Evolutionary conservation across 1,140 invertebrate genomes (phyloP).

Genomic region (Caenorhabditis briggsae): DNA sequence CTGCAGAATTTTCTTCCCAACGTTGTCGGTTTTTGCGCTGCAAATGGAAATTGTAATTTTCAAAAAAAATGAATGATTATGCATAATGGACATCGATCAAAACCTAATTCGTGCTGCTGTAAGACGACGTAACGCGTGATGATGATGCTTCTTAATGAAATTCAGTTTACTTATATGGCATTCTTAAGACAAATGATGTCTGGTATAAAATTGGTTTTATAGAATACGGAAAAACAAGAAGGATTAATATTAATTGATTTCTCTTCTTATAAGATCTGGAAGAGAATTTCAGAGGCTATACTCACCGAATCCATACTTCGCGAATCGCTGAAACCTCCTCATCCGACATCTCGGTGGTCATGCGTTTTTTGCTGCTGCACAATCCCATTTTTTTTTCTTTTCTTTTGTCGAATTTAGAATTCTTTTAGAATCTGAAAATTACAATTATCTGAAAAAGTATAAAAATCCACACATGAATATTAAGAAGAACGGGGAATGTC

Average conservation of each 20-base stretch:
- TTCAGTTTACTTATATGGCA: conserved; percentile 22
- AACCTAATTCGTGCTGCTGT: conserved; percentile 12
- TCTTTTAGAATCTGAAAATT: not conserved
- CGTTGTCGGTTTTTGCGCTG: conserved; percentile 68
- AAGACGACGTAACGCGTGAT: conserved; percentile 33
- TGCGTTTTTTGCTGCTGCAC: conserved; percentile 59
- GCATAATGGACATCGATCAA: conserved; percentile 20
- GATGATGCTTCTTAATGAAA: conserved; percentile 9
- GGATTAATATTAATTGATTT: too few relatives aligned
- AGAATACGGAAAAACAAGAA: not conserved
- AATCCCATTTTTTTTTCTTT: conserved; percentile 52
- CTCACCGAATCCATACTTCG: conserved; percentile 62
- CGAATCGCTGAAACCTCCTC: conserved; percentile 64
- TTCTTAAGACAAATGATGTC: conserved; percentile 22
- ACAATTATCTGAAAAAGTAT: not conserved
- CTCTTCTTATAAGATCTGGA: too few relatives aligned
- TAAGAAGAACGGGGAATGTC: not conserved
- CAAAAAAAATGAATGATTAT: not conserved
- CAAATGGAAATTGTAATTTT: conserved; percentile 18
- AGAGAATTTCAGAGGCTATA: not conserved
- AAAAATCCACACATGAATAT: conserved; percentile 7
- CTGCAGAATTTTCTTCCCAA: conserved; percentile 69
- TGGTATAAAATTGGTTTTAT: not conserved
- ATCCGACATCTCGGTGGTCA: conserved; percentile 58
- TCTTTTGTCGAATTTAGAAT: not conserved